Evolutionary conservation across 2,888 invertebrate species (phyloP).

Genomic region (Capitulum mitella): DNA sequence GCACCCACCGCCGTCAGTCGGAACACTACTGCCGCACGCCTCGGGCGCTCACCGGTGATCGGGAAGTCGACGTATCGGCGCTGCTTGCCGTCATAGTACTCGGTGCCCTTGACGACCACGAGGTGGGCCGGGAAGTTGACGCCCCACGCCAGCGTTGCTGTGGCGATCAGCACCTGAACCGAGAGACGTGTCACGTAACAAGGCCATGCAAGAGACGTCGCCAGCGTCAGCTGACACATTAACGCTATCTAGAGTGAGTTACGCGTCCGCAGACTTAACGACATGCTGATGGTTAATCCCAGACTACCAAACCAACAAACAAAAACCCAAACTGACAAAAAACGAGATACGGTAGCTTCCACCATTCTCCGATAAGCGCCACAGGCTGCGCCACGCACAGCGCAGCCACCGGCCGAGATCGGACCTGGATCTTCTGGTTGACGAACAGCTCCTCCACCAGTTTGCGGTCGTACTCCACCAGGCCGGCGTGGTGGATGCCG

Average conservation of each 20-base stretch:
- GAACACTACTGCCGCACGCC: slow-evolving; percentile 43
- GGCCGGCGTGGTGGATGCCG: slow-evolving; percentile 96
- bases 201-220: too few relatives aligned
- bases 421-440: slow-evolving; percentile 86
- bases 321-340: too few relatives aligned
- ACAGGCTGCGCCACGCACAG: too few relatives aligned
- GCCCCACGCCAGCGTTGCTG: slow-evolving; percentile 97
- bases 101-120: slow-evolving; percentile 97
- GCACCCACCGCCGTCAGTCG: too few relatives aligned
- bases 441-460: slow-evolving; percentile 90
- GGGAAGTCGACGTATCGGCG: slow-evolving; percentile 99
- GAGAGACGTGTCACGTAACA: too few relatives aligned
- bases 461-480: slow-evolving; percentile 84
- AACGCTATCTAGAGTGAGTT: too few relatives aligned
- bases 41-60: slow-evolving; percentile 57
- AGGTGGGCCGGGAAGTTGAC: slow-evolving; percentile 98
- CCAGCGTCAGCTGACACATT: too few relatives aligned
- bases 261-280: too few relatives aligned
- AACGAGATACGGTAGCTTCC: too few relatives aligned
- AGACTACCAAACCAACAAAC: too few relatives aligned
- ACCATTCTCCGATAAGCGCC: too few relatives aligned
- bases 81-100: slow-evolving; percentile 94
- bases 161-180: slow-evolving; percentile 87
- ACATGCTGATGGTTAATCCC: too few relatives aligned
- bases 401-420: neutral